Evolutionary conservation across 2,113 vertebrate genomes (phyloP).

Genomic region (Gulo gulo): DNA sequence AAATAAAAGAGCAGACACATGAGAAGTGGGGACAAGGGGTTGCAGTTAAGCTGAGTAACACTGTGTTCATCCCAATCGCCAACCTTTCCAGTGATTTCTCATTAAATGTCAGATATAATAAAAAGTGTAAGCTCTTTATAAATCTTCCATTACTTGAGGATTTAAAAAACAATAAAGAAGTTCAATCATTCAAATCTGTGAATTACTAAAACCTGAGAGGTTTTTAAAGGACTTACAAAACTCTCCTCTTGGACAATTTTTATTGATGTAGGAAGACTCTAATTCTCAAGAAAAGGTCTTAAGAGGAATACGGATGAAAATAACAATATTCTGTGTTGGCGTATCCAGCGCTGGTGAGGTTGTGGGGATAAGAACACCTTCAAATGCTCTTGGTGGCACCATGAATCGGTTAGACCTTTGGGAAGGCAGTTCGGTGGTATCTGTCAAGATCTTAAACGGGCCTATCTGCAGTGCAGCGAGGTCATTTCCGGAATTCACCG

Average conservation of each 20-base stretch:
- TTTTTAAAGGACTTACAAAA: neutral
- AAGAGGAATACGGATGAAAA: neutral
- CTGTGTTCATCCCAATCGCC: neutral
- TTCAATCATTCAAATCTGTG: neutral
- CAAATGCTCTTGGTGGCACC: neutral
- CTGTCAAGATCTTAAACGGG: neutral
- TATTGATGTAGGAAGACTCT: neutral
- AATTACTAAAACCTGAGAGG: neutral
- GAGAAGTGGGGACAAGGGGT: neutral
- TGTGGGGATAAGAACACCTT: neutral
- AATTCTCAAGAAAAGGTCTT: neutral
- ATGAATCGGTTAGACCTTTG: neutral
- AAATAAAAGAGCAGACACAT: fast-evolving
- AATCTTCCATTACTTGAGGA: neutral
- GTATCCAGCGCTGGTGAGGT: neutral
- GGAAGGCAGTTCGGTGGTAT: neutral
- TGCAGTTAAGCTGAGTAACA: neutral
- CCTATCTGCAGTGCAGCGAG: neutral
- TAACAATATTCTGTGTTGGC: neutral
- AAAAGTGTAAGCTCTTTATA: neutral
- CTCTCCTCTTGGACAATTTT: neutral
- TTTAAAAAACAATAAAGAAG: slow-evolving; percentile 27
- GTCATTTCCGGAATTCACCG: neutral
- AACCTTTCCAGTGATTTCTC: neutral
- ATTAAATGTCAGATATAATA: neutral